phyloP scores from a whole-genome alignment of 2,797 vertebrate species.

The Macropus fuliginosus region DNA sequence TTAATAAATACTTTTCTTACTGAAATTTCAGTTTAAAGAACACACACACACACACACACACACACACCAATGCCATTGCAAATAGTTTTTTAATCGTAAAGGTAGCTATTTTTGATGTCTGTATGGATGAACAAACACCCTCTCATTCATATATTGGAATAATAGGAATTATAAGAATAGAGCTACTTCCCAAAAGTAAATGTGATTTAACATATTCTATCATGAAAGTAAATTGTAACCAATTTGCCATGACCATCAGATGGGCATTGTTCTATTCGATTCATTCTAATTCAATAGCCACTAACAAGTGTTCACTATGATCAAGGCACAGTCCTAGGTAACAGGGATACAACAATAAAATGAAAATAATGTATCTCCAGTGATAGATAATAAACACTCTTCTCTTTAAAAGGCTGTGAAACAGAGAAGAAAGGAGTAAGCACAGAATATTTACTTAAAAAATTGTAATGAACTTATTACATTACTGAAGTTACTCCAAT shows the following conservation, averaged over 20 bases:
- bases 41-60: too few relatives aligned
- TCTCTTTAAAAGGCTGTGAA: not conserved
- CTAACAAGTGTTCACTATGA: not conserved
- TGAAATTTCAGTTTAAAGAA: not conserved
- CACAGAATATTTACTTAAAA: not conserved
- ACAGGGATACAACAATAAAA: not conserved
- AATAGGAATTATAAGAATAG: not conserved
- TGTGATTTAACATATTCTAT: not conserved
- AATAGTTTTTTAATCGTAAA: not conserved
- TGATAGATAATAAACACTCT: not conserved
- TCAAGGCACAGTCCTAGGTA: not conserved
- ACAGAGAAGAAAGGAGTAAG: not conserved
- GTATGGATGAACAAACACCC: not conserved
- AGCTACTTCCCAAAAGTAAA: not conserved
- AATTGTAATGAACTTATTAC: not conserved
- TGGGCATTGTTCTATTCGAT: not conserved
- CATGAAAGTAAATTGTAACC: not conserved
- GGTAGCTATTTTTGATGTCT: not conserved
- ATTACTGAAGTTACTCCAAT: not conserved
- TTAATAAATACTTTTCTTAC: not conserved
- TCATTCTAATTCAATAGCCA: not conserved
- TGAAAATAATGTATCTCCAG: not conserved
- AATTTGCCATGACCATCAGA: not conserved
- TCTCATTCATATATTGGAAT: not conserved
- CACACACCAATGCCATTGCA: not conserved